Percentiles rank a stretch among this genome's conserved stretches.
phyloP scores from a whole-genome alignment of 1,140 invertebrate species.

The Anastrepha obliqua region DNA sequence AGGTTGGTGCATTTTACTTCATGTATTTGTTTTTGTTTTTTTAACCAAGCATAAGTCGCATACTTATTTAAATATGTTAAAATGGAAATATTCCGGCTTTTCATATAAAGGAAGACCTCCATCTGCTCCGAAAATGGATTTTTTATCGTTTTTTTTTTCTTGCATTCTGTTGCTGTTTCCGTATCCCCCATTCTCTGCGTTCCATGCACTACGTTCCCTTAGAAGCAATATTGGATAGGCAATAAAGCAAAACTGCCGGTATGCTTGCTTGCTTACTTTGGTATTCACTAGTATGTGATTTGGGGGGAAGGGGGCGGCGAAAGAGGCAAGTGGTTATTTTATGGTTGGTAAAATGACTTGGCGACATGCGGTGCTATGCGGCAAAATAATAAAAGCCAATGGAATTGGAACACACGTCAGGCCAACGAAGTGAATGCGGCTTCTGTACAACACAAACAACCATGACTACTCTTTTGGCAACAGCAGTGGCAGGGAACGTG shows the following conservation, averaged over 20 bases:
- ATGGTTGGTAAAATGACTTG: background rate
- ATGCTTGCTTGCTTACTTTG: constrained; percentile 23
- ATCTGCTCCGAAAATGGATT: no score
- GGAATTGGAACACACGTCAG: constrained; percentile 42
- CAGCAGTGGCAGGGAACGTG: no score
- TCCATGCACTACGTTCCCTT: background rate
- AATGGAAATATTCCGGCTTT: no score
- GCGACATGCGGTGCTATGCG: constrained; percentile 23
- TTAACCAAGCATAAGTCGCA: background rate
- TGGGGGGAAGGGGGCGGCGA: background rate
- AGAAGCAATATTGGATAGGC: background rate
- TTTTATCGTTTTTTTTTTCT: no score
- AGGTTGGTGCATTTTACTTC: background rate
- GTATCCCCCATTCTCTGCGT: background rate
- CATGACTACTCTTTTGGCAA: no score
- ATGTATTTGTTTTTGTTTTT: background rate
- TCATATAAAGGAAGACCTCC: no score
- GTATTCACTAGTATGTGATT: no score
- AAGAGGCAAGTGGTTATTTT: background rate
- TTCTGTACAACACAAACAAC: background rate
- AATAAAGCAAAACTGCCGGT: constrained; percentile 49
- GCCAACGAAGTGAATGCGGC: background rate
- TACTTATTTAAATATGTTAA: background rate
- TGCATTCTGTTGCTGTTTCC: background rate
- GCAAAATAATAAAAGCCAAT: constrained; percentile 39